Conservation (phyloP, 1,140 invertebrate genomes). For the Onthophagus taurus region DNA sequence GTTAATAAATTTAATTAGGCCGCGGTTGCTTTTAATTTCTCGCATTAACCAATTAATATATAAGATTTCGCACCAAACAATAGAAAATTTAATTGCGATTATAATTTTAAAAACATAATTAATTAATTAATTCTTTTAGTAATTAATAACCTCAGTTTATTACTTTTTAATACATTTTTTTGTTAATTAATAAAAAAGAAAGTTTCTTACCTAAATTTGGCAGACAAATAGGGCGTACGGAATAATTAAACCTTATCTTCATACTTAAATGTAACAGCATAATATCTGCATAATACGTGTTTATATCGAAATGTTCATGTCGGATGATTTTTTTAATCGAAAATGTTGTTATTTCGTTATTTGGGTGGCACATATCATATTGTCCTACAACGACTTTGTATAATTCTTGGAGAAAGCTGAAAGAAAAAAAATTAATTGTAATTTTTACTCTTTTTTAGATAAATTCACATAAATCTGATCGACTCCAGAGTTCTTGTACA, state of each 20-base stretch:
- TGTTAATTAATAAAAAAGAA: background rate
- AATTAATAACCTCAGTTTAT: too few relatives aligned
- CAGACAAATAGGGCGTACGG: background rate
- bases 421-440: background rate
- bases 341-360: background rate
- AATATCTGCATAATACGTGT: conserved; percentile 7
- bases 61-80: too few relatives aligned
- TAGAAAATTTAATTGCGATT: too few relatives aligned
- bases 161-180: background rate
- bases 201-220: background rate
- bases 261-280: conserved; percentile 9
- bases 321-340: conserved; percentile 3
- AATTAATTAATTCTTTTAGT: too few relatives aligned
- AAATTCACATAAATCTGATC: too few relatives aligned
- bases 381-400: background rate
- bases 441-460: too few relatives aligned
- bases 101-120: too few relatives aligned
- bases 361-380: conserved; percentile 4
- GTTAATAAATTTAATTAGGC: too few relatives aligned
- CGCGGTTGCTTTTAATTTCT: too few relatives aligned
- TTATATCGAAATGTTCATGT: conserved; percentile 3
- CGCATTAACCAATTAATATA: too few relatives aligned
- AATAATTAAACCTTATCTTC: background rate
- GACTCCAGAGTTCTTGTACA: too few relatives aligned
- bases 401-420: background rate